These are phyloP conservation scores for Microtus pennsylvanicus DNA, from an alignment of 2,113 vertebrate genomes.

Conservation along the genomic window DNA sequence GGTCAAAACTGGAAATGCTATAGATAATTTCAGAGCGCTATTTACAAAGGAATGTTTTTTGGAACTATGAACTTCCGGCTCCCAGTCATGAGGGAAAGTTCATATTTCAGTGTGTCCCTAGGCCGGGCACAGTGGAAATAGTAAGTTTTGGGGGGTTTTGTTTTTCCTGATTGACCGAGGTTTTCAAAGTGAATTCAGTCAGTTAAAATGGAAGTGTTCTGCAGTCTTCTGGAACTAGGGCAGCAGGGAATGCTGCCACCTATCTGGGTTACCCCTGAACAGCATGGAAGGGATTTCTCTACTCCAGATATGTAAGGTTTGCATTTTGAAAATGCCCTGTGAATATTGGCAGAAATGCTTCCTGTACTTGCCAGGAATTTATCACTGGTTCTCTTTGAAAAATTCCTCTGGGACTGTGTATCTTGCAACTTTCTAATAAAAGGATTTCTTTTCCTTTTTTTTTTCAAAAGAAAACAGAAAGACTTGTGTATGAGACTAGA, in stretches of 20 bases:
- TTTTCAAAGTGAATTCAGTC: constrained; percentile 12
- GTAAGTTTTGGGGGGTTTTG: neutral
- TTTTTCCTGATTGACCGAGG: neutral
- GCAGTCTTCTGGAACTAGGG: neutral
- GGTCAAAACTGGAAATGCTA: neutral
- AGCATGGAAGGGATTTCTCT: neutral
- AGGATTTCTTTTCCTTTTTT: neutral
- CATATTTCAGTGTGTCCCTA: neutral
- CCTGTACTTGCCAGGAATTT: neutral
- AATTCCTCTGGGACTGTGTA: neutral
- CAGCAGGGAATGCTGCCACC: neutral
- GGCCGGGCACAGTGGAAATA: neutral
- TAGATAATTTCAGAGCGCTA: neutral
- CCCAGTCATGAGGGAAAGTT: rapidly evolving
- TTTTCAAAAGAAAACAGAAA: constrained; percentile 53
- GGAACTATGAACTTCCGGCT: neutral
- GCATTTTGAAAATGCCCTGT: neutral
- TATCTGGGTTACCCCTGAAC: neutral
- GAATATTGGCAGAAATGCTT: neutral
- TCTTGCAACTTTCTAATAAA: constrained; percentile 63
- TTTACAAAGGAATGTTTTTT: constrained; percentile 9
- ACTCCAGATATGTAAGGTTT: neutral
- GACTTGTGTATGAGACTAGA: constrained; percentile 36
- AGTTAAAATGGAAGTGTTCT: neutral
- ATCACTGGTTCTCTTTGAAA: constrained; percentile 25